Evolutionary conservation across 2,888 invertebrate genomes (phyloP).

Genomic region (Tachina lurida): DNA sequence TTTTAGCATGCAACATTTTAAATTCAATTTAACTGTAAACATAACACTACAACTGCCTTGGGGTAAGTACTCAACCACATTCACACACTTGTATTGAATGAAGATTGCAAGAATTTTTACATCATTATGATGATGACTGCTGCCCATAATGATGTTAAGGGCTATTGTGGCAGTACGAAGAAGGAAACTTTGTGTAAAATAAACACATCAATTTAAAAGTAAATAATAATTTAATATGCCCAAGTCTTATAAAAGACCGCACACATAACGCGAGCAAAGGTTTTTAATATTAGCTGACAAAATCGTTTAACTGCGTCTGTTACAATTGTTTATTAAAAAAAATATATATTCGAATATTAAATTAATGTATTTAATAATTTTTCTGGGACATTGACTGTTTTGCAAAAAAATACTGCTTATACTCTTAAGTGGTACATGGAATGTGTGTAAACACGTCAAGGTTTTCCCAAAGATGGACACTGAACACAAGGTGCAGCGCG

Average conservation of each 20-base stretch:
- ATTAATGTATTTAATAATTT: too few relatives aligned
- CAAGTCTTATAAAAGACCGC: slow-evolving; percentile 1
- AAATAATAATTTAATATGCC: not conserved
- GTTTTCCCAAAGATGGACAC: too few relatives aligned
- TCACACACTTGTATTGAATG: not conserved
- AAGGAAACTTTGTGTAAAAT: slow-evolving; percentile 45
- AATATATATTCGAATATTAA: too few relatives aligned
- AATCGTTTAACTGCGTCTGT: too few relatives aligned
- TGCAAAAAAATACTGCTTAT: too few relatives aligned
- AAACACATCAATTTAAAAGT: slow-evolving; percentile 60
- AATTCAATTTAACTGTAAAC: slow-evolving; percentile 79
- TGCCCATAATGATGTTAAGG: slow-evolving; percentile 9
- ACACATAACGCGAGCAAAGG: slow-evolving; percentile 1
- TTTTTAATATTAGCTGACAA: too few relatives aligned
- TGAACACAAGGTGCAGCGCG: too few relatives aligned
- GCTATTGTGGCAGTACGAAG: slow-evolving; percentile 9
- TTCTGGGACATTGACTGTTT: too few relatives aligned
- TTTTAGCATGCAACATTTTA: slow-evolving; percentile 78
- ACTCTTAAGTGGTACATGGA: too few relatives aligned
- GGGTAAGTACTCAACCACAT: slow-evolving; percentile 16
- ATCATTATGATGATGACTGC: slow-evolving; percentile 3
- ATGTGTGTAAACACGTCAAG: too few relatives aligned
- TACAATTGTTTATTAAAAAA: too few relatives aligned
- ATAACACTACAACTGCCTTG: slow-evolving; percentile 75
- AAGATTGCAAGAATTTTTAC: not conserved